Percentiles rank a stretch among this genome's conserved stretches.
Evolutionary conservation across 2,888 invertebrate genomes (phyloP).

Genomic region (Phalera bucephala): DNA sequence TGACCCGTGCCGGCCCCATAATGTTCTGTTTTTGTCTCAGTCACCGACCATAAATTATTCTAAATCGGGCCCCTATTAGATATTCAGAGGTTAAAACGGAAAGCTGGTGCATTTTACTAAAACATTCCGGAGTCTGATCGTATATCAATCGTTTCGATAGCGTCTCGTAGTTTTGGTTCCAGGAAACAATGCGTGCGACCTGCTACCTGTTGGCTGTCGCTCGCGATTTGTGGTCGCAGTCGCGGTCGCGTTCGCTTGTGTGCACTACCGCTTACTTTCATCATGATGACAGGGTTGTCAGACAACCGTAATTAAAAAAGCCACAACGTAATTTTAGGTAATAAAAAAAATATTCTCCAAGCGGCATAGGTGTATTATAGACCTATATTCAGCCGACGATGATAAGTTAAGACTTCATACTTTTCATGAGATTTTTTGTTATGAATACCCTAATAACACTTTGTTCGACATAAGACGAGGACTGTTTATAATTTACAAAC

Average conservation of each 20-base stretch:
- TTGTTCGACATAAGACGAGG: too few species aligned
- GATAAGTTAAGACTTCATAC: too few species aligned
- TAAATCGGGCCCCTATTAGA: constrained; percentile 78
- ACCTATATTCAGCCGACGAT: too few species aligned
- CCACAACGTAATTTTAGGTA: too few species aligned
- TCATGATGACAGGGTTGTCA: constrained; percentile 36
- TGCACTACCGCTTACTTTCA: constrained; percentile 47
- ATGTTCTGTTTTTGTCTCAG: constrained; percentile 77
- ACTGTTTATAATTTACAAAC: too few species aligned
- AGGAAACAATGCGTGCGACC: constrained; percentile 75
- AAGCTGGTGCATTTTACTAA: constrained; percentile 72
- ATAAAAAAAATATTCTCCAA: too few species aligned
- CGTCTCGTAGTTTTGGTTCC: constrained; percentile 66
- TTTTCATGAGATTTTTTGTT: too few species aligned
- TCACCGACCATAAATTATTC: constrained; percentile 74
- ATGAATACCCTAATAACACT: too few species aligned
- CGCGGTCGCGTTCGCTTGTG: constrained; percentile 37
- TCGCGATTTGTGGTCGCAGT: constrained; percentile 59
- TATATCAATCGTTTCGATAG: constrained; percentile 78
- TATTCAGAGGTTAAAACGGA: constrained; percentile 77
- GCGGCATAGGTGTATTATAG: too few species aligned
- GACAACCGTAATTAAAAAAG: too few species aligned
- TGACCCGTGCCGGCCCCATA: constrained; percentile 58
- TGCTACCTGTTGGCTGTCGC: constrained; percentile 68
- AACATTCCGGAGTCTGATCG: constrained; percentile 70